Conservation (phyloP, 1,140 invertebrate genomes). For the Heliconius melpomene region DNA sequence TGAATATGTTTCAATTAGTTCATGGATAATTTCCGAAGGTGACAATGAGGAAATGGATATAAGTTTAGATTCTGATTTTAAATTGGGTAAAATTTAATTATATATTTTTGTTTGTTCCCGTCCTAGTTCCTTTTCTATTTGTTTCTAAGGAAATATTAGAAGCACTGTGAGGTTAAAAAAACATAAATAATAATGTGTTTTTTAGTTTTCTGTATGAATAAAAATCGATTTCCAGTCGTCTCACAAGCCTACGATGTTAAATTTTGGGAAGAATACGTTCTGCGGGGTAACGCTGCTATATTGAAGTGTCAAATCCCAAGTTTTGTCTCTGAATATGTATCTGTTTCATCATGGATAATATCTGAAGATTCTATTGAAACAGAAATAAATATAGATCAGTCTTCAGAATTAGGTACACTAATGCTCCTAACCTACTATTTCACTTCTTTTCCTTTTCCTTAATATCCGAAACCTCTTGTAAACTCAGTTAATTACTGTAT, state of each 20-base stretch:
- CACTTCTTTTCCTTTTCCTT: constrained; percentile 9
- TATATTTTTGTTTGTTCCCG: neutral
- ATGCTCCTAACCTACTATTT: constrained; percentile 8
- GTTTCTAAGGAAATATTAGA: neutral
- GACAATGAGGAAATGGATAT: constrained; percentile 72
- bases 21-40: constrained; percentile 86
- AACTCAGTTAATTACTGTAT: neutral
- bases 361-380: constrained; percentile 78
- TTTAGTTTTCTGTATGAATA: neutral
- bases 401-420: constrained; percentile 61
- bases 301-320: constrained; percentile 93
- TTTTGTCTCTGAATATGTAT: constrained; percentile 91
- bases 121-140: neutral
- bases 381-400: constrained; percentile 66
- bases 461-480: neutral
- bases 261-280: constrained; percentile 93
- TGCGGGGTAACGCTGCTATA: constrained; percentile 92
- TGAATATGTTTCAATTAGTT: constrained; percentile 89
- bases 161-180: neutral
- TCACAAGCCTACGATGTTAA: constrained; percentile 93
- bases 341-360: constrained; percentile 89
- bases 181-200: neutral
- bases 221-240: constrained; percentile 85
- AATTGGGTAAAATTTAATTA: constrained; percentile 60
- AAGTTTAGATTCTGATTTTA: constrained; percentile 56